Base-by-base conservation (phyloP, 1,140 invertebrate genomes). In the Lucilia cuprina region DNA sequence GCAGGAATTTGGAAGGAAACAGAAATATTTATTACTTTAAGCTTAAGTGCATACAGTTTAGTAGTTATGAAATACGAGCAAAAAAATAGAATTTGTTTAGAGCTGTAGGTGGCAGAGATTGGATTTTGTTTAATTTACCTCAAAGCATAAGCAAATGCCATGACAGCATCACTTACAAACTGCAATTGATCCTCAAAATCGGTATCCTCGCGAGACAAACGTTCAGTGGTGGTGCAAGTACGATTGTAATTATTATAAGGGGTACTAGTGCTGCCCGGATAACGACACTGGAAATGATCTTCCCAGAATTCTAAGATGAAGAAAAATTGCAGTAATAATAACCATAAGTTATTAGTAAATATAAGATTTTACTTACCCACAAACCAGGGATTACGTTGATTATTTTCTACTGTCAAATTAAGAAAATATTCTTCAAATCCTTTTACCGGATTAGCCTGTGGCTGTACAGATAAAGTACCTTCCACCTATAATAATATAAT, bases 401-500 rank as follows among this genome's bases (percentile, higher is more conserved):
- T 98, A 89, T 96, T 97, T 86, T 96, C 94, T 7, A 97, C 96
- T 25, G 95, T 97, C 5, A 98, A 93, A 78, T 93, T 93, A 21
- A 97, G 93, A 91, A 98, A 98, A 91, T 98, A 98, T 85, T 97
- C 95, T 86, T 96, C 94, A 89, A 98, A 98, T 1, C 97, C 97
- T 21, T 91, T 92, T 1, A 98, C 96, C 3, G 95, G 95, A 90
- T 97, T 96, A 13, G 97, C 97, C 87, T 96, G 95, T 0, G 97
- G 97, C 88, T 98, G 97, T 0, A 98, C 96, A 9, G 96, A 97
- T 84, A 98, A 93, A 2, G 97, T 98, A n/a, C 96, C 96, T 90
- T 97, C 96, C 4, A 97, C 90, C 90, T 91, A 17, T 19, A 83
- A 82, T 19, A 34, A n/a, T 41, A 7, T 12, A 55, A 55, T 2